Conservation (phyloP, 2,797 vertebrate genomes). For the Muscicapa comitata region DNA sequence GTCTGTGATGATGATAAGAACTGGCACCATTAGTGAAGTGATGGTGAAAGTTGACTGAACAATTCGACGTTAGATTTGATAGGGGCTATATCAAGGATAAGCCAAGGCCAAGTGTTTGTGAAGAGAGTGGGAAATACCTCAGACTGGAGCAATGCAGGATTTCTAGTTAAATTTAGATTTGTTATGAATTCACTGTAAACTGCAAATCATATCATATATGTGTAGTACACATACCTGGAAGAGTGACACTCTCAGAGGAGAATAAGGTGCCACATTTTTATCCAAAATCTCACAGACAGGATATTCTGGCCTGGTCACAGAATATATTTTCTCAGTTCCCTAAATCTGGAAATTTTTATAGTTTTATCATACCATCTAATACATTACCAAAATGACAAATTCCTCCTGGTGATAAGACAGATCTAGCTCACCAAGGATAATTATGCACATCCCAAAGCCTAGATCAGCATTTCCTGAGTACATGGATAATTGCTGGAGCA, state of each 20-base stretch:
- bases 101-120: conserved; percentile 50
- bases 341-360: neutral
- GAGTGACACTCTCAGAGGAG: neutral
- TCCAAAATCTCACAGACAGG: neutral
- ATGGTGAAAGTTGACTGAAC: conserved; percentile 18
- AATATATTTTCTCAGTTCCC: neutral
- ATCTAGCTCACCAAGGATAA: neutral
- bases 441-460: neutral
- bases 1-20: conserved; percentile 53
- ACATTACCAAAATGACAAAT: neutral
- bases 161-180: neutral
- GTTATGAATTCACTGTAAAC: neutral
- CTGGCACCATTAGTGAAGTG: conserved; percentile 56
- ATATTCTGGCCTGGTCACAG: neutral
- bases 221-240: neutral
- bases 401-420: neutral
- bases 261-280: neutral
- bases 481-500: neutral
- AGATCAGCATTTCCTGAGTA: neutral
- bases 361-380: neutral
- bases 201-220: neutral
- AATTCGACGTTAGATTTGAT: conserved; percentile 19
- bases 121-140: conserved; percentile 41
- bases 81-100: conserved; percentile 14
- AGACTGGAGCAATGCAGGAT: neutral